Base-by-base conservation (phyloP, 2,113 vertebrate species). In the Sander vitreus region DNA sequence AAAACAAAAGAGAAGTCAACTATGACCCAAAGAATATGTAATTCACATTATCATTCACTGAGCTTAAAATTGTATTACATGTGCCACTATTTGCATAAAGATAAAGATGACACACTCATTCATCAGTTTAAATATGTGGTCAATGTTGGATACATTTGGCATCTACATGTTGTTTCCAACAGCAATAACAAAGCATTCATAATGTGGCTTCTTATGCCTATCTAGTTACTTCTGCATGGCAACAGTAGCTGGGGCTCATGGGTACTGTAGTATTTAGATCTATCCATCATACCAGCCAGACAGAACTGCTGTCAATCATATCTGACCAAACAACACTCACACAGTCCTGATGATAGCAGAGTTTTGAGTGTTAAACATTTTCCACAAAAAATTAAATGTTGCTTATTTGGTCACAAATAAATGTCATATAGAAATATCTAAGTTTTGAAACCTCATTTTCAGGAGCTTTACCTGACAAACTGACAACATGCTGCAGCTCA, bases 211-310 rank as follows among this genome's bases (percentile, higher is more conserved):
- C 9, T 30, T 30, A 7, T 48, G 59, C 18, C 50, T 43, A 18
- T 81, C 15, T 7, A n/a, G 21, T 57, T 14, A 47, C 5, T 58
- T 74, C 30, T 45, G 48, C 48, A 53, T 7, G 47, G 45, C 27
- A 62, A 43, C 73, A 54, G 50, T 55, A 33, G 15, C 57, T 15
- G 70, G 60, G 39, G 39, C 39, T 59, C 54, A 59, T 73, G 55
- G 43, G 18, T 15, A 59, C 18, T 59, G 23, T 15, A 23, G 27
- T 19, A 43, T 45, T 54, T 3, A 33, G 11, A 76, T 21, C 9
- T 58, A 2, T 54, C 36, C n/a, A 68, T 68, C n/a, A 62, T 11
- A 60, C 2, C 6, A 60, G 39, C 13, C 64, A 48, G 27, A n/a
- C 58, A 57, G 11, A 60, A 57, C 27, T 3, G 13, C 23, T 67